Base-by-base conservation (phyloP, 64 coral and sea anemone genomes). In the Montipora capricornis region DNA sequence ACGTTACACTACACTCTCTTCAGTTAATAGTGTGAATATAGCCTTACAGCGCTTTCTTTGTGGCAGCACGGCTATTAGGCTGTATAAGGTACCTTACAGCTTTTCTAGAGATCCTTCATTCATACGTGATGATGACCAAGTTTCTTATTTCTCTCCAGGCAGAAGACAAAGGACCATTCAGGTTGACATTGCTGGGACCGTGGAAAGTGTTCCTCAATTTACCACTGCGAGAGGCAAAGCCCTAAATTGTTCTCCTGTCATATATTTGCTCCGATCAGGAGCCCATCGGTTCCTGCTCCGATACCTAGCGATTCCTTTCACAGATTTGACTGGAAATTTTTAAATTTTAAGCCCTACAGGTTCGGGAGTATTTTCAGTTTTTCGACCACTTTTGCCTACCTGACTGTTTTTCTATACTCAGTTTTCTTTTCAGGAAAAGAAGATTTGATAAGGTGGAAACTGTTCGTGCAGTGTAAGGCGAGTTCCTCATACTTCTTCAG, bases 141-240 rank as follows among this genome's bases (percentile, higher is more conserved):
- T 66, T 66, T 66, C 61, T 66, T 66, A 66, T 66, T 66, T 66
- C 61, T 66, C 61, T 66, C 61, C 61, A 66, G 61, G 61, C 61
- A 66, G 61, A 66, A 66, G 16, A 66, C 61, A 66, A 66, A 66
- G 61, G 61, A 66, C 61, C 61, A 66, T 64, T 64, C 60, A 64
- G 60, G 60, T 64, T 64, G 60, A 64, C 60, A 64, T 3, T 66
- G 2, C 61, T 11, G 61, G 61, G 61, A 0, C 5, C 2, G 61
- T 66, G 61, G 61, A 66, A 66, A 66, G 61, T 66, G 61, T 66
- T 66, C 61, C 61, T 66, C 2, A 66, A 66, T 66, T 66, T 66
- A 66, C 61, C 61, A 66, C 61, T 66, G 61, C 61, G 61, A 66
- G 61, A 66, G 61, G 61, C 61, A 66, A 66, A 66, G 61, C 61